A percentile compares a stretch with the other conserved stretches of the same genome.
phyloP scores from a whole-genome alignment of 2,888 invertebrate genomes.

The Allacma fusca region DNA sequence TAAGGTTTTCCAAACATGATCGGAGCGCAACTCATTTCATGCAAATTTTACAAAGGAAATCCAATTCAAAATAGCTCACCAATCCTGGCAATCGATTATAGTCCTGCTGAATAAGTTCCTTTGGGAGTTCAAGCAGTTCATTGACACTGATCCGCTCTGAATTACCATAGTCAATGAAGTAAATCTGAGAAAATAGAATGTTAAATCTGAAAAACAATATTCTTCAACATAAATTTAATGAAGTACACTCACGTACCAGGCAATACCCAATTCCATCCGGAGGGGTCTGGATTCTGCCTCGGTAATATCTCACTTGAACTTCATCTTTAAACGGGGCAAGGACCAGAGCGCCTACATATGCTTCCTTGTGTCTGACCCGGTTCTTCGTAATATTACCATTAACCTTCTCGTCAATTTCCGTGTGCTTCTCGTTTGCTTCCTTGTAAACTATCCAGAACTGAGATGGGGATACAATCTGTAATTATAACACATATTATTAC shows the following conservation, averaged over 20 bases:
- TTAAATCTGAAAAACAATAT: not conserved
- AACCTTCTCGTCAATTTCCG: slow-evolving; percentile 44
- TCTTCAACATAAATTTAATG: not conserved
- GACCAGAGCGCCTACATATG: slow-evolving; percentile 50
- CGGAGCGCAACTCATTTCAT: too few relatives aligned
- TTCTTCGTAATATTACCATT: slow-evolving; percentile 45
- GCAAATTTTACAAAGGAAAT: too few relatives aligned
- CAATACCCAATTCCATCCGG: slow-evolving; percentile 17
- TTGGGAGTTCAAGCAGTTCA: slow-evolving; percentile 32
- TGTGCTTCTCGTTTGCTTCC: slow-evolving; percentile 29
- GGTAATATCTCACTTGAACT: slow-evolving; percentile 41
- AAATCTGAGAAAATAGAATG: slow-evolving; percentile 67
- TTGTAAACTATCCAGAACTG: slow-evolving; percentile 56
- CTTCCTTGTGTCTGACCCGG: slow-evolving; percentile 34
- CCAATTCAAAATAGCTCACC: not conserved
- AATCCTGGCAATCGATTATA: not conserved
- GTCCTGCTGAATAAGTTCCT: not conserved
- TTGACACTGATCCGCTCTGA: slow-evolving; percentile 62
- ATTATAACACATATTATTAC: not conserved
- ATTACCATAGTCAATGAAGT: slow-evolving; percentile 84
- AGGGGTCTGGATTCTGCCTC: slow-evolving; percentile 50
- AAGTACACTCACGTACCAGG: slow-evolving; percentile 41
- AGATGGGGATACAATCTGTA: slow-evolving; percentile 52
- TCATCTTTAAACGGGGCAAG: slow-evolving; percentile 51
- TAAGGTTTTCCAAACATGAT: too few relatives aligned